Percentiles rank a stretch among this genome's conserved stretches.
phyloP scores from a whole-genome alignment of 2,888 invertebrate genomes.

The Stenurella melanura region DNA sequence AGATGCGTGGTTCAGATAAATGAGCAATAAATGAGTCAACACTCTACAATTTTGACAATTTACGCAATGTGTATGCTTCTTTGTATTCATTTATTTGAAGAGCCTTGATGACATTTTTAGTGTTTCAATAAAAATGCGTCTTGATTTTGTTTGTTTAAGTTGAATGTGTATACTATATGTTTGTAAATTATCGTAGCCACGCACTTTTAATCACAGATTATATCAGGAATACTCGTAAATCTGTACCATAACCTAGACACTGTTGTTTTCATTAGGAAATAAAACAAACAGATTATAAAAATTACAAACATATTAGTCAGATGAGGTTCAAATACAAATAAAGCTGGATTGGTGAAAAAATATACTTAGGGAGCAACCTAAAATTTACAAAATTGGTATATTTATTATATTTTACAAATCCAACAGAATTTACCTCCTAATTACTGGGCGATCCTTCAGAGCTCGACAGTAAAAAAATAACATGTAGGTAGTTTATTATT shows the following conservation, averaged over 20 bases:
- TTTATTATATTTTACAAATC: too few relatives aligned
- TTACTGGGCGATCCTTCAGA: too few relatives aligned
- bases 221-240: conserved; percentile 3
- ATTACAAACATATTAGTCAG: not conserved
- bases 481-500: too few relatives aligned
- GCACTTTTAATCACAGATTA: not conserved
- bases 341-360: too few relatives aligned
- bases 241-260: not conserved
- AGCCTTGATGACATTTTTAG: not conserved
- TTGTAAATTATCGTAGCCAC: conserved; percentile 4
- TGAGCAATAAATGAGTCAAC: conserved; percentile 14
- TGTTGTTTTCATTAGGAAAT: not conserved
- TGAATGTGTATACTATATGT: not conserved
- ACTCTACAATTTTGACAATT: conserved; percentile 9
- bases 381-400: too few relatives aligned
- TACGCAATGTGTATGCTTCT: conserved; percentile 13
- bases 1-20: conserved; percentile 22
- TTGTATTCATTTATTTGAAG: conserved; percentile 1
- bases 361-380: too few relatives aligned
- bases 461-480: too few relatives aligned
- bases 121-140: conserved; percentile 15
- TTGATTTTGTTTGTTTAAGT: conserved; percentile 9
- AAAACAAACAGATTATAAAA: conserved; percentile 9
- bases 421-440: too few relatives aligned
- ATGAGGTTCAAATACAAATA: too few relatives aligned